These are phyloP conservation scores for Melanotaenia duboulayi DNA, from an alignment of 2,113 vertebrate genomes.

Conservation along the genomic window DNA sequence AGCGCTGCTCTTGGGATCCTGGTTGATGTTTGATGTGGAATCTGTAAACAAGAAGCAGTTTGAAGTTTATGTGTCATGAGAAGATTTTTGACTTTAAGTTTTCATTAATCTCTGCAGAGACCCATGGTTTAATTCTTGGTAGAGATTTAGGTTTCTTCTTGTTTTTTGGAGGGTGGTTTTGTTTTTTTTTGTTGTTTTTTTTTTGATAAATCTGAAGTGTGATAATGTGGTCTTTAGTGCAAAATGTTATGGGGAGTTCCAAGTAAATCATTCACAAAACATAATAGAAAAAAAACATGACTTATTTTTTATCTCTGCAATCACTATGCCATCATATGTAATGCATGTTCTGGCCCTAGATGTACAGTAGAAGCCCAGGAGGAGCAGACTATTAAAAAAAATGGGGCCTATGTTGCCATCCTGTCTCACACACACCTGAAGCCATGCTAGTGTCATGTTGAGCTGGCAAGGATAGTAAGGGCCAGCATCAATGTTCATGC, in stretches of 20 bases:
- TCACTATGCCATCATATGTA: not conserved
- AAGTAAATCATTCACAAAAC: not conserved
- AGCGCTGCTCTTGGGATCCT: not conserved
- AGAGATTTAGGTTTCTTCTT: too few species aligned
- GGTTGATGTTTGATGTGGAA: not conserved
- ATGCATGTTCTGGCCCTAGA: not conserved
- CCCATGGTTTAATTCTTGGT: too few species aligned
- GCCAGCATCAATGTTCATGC: slow-evolving; percentile 11
- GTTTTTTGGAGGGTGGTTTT: too few species aligned
- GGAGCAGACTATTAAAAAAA: not conserved
- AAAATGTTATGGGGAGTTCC: too few species aligned
- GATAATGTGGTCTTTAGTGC: too few species aligned
- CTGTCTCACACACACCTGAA: slow-evolving; percentile 20
- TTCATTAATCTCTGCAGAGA: too few species aligned
- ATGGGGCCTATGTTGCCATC: not conserved
- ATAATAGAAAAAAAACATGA: not conserved
- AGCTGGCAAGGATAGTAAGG: not conserved
- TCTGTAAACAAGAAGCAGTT: not conserved
- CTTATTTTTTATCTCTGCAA: not conserved
- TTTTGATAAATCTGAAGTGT: too few species aligned
- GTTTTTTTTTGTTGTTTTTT: too few species aligned
- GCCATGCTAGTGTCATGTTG: slow-evolving; percentile 16
- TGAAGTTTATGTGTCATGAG: not conserved
- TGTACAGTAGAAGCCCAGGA: not conserved
- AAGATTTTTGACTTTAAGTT: too few species aligned